phyloP scores from a whole-genome alignment of 2,113 vertebrate genomes.

The Saguinus imperator region DNA sequence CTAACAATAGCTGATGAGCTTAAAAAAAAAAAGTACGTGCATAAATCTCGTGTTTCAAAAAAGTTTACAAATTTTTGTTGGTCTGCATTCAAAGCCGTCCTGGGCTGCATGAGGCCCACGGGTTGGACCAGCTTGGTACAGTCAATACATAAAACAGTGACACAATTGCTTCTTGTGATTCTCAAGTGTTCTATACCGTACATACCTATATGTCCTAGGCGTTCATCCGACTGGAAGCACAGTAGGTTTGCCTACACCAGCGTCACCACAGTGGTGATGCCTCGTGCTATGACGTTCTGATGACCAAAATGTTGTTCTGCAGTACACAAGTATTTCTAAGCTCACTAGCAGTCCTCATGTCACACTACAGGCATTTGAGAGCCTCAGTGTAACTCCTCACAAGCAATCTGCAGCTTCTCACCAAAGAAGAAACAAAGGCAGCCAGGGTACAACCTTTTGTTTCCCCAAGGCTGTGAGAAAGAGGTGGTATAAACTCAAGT shows the following conservation, averaged over 20 bases:
- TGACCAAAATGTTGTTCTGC: neutral
- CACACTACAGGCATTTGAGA: neutral
- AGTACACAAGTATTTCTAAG: neutral
- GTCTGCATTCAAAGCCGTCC: too few relatives aligned
- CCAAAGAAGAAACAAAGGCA: neutral
- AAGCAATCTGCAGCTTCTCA: neutral
- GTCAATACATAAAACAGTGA: neutral
- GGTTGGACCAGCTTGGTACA: too few relatives aligned
- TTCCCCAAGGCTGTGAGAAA: neutral
- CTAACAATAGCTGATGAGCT: too few relatives aligned
- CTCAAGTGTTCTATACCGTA: neutral
- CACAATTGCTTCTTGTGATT: neutral
- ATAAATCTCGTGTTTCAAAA: too few relatives aligned
- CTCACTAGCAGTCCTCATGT: rapidly evolving
- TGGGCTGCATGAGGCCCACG: too few relatives aligned
- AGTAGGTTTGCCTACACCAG: neutral
- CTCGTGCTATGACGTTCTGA: neutral
- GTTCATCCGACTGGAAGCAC: neutral
- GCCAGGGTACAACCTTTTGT: neutral
- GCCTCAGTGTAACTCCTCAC: neutral
- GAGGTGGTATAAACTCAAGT: neutral
- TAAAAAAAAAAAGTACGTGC: too few relatives aligned
- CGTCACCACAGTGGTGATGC: neutral
- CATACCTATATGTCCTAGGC: too few relatives aligned
- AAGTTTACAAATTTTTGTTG: too few relatives aligned